Base-by-base conservation (phyloP, 2,113 vertebrate genomes). In the Brienomyrus brachyistius region DNA sequence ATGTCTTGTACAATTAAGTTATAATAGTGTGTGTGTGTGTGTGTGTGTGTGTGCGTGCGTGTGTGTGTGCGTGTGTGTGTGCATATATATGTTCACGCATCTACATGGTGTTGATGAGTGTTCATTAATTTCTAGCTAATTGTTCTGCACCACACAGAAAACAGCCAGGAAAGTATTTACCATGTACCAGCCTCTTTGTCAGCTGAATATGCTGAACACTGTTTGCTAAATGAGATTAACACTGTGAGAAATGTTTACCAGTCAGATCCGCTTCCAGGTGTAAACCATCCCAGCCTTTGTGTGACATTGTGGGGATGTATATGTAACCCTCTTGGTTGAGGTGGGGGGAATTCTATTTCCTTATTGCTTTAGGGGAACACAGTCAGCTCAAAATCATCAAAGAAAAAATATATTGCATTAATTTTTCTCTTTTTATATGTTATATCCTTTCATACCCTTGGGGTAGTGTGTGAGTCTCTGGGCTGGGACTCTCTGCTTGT, bases 101-200 rank as follows among this genome's bases (percentile, higher is more conserved):
- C 80, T n/a, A 54, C 21, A 85, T 35, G 21, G 43, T 62, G 88
- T 82, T 51, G 31, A 80, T 35, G 45, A 52, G 19, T 19, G 80
- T 84, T 89, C 88, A 89, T 52, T 27, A 43, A 89, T 17, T 62
- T 84, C 5, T 52, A 62, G 45, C 54, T 54, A 31, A 45, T 85
- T 89, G 50, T 85, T 62, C 11, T 51, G 23, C 17, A 40, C 51
- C 27, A n/a, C 59, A 15, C 47, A 77, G 70, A 77, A 77, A 77
- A 4, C 27, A 40, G 13, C 31, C 70, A 35, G 70, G 35, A 15
- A 17, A 43, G 15, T 77, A 13, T 77, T 77, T 77, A 13, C 35
- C 62, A 70, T 4, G n/a, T 9, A 70, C n/a, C n/a, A 3, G 62
- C 10, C 1, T 27, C n/a, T 10, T 3, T 13, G n/a, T 27, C n/a